A percentile compares a stretch with the other conserved stretches of the same genome.
Evolutionary conservation across 2,797 vertebrate species (phyloP).

Genomic region (Dromococcyx pavoninus): DNA sequence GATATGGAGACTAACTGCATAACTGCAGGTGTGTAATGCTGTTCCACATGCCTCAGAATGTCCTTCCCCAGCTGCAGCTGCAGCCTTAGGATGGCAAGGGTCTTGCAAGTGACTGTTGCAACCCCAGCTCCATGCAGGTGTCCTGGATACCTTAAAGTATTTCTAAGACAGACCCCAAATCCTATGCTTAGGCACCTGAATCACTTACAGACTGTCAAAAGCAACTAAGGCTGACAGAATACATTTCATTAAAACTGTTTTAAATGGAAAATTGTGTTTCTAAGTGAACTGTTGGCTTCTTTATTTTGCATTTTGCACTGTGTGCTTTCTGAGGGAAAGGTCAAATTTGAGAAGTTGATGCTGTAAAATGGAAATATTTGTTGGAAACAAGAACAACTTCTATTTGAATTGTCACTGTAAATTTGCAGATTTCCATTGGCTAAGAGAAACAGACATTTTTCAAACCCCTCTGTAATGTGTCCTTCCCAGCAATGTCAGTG

Average conservation of each 20-base stretch:
- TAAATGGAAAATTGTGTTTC: neutral
- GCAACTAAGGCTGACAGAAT: neutral
- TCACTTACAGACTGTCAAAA: neutral
- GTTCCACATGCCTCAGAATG: neutral
- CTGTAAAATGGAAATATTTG: conserved; percentile 40
- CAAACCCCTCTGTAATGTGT: neutral
- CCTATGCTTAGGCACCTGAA: neutral
- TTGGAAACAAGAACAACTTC: neutral
- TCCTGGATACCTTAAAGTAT: neutral
- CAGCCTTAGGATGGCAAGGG: neutral
- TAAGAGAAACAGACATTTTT: conserved; percentile 38
- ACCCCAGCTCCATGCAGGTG: neutral
- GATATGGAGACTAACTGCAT: neutral
- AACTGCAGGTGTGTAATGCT: neutral
- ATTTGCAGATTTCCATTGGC: neutral
- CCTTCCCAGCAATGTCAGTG: conserved; percentile 32
- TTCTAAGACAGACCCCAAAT: neutral
- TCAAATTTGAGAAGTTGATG: conserved; percentile 18
- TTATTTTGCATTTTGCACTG: neutral
- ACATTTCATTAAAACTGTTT: conserved; percentile 25
- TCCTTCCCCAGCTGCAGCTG: neutral
- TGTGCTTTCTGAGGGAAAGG: neutral
- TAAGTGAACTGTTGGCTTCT: neutral
- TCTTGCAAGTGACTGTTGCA: neutral
- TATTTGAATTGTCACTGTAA: conserved; percentile 48